Conservation (phyloP, 1,140 invertebrate species). For the Pseudomyrmex concolor region DNA sequence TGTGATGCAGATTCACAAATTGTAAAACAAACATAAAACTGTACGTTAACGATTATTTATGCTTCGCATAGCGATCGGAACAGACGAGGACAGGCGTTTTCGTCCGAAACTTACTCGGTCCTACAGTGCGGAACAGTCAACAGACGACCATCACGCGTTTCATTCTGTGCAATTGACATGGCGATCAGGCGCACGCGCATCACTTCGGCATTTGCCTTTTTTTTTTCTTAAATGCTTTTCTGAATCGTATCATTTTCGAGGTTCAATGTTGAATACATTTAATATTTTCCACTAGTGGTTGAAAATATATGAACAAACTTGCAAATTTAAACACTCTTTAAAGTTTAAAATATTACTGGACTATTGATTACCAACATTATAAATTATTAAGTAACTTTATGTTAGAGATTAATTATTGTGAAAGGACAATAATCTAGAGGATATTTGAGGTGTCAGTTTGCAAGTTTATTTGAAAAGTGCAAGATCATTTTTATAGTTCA, state of each 20-base stretch:
- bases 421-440: no score
- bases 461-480: slow-evolving; percentile 72
- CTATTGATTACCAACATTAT: neutral
- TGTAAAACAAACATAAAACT: neutral
- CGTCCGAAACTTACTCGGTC: neutral
- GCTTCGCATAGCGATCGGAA: slow-evolving; percentile 4
- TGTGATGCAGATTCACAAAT: neutral
- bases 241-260: slow-evolving; percentile 9
- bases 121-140: neutral
- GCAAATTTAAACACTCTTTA: neutral
- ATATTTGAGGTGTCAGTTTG: slow-evolving; percentile 47
- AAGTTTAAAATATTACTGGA: neutral
- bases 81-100: neutral
- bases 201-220: neutral
- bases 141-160: neutral
- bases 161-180: slow-evolving; percentile 57
- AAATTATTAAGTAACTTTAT: neutral
- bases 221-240: neutral
- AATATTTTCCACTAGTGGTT: no score
- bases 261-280: neutral
- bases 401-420: slow-evolving; percentile 9
- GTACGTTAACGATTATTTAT: neutral
- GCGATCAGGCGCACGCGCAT: slow-evolving; percentile 58
- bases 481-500: slow-evolving; percentile 63
- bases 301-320: neutral